Evolutionary conservation across 2,113 vertebrate species (phyloP).

Genomic region (Aphelocoma coerulescens): DNA sequence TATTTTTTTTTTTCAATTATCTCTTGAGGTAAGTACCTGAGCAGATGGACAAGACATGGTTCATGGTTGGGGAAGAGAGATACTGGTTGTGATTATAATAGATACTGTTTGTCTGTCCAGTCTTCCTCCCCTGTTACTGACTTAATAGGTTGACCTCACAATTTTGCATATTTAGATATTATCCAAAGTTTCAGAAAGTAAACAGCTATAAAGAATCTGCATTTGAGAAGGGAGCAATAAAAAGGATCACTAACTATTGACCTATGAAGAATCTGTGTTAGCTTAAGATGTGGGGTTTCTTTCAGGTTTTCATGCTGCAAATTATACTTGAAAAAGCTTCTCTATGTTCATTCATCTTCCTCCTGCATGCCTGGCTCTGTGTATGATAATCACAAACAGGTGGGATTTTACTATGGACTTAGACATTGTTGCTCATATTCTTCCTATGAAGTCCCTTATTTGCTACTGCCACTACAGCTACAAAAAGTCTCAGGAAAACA

Average conservation of each 20-base stretch:
- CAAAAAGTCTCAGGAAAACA: neutral
- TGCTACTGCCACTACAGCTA: neutral
- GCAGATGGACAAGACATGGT: neutral
- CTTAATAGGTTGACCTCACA: neutral
- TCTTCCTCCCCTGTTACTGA: neutral
- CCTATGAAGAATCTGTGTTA: neutral
- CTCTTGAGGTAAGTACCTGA: neutral
- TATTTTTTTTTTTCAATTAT: neutral
- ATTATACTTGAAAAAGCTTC: neutral
- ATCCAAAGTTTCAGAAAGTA: neutral
- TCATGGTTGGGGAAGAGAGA: neutral
- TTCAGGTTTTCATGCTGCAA: neutral
- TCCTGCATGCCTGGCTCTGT: neutral
- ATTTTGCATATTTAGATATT: neutral
- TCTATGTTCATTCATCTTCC: neutral
- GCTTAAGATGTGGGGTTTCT: neutral
- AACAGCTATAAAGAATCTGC: neutral
- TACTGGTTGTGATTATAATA: neutral
- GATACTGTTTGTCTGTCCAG: neutral
- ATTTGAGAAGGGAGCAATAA: neutral
- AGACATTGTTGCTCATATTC: neutral
- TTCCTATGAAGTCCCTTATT: neutral
- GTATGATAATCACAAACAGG: constrained; percentile 18
- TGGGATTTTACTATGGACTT: neutral
- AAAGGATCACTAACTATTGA: neutral